Evolutionary conservation across 2,888 invertebrate species (phyloP), one percentile per base, ranked within the genome.

Genomic region (Agrochola litura): DNA sequence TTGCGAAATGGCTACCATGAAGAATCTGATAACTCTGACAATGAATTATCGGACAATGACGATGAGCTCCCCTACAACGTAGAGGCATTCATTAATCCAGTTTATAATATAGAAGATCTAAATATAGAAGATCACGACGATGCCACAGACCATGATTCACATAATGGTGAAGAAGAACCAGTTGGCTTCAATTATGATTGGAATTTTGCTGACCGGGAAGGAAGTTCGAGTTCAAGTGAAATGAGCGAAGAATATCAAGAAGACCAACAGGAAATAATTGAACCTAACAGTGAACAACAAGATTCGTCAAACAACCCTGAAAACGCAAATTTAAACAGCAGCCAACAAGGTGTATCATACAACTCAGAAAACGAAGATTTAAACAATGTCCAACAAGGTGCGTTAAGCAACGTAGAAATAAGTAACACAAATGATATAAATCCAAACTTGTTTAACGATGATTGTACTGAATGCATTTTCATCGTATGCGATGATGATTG

Each of bases 31-130:
- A 25, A 54, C 3, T 54, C 16, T 10, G 82, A 79, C 10, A 49
- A 49, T n/a, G 76, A 63, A 37, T 30, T 49, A 10, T 63, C 66
- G 1, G 54, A 78, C 5, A n/a, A 22, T 58, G 63, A 68, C 0
- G 46, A 65, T 2, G 22, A 37, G 2, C 0, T 16, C 2, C n/a
- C 14, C 4, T 10, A 9, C 8, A 16, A 56, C 4, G 25, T 22
- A 54, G 64, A 68, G 0, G 43, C 6, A 41, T 6, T 54, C 0
- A 0, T 54, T 3, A 56, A 78, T 49, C 77, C 60, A 25, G 12
- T 61, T 4, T 16, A 6, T 30, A 1, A 61, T 30, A 2, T 54
- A 12, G 16, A 25, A 0, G 37, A 25, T 19, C 1, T 54, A 16
- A 52, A 43, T 25, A 30, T 41, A 0, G 25, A 12, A 25, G 46